These are phyloP conservation scores for Pantherophis guttatus DNA, from an alignment of 2,113 vertebrate genomes.

Conservation along the genomic window DNA sequence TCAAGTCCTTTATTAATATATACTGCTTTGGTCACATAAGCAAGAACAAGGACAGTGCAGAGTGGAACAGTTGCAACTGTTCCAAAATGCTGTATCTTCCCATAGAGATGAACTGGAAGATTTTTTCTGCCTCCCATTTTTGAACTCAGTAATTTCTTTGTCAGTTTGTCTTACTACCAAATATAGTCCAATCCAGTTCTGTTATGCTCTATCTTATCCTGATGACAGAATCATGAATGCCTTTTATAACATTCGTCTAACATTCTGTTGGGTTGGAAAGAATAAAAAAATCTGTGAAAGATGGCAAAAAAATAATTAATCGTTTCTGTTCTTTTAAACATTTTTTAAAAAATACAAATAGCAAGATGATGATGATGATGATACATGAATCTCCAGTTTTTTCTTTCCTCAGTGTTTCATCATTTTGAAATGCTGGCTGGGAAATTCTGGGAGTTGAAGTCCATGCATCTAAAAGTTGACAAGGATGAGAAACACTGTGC, in stretches of 20 bases:
- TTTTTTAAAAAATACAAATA: slow-evolving; percentile 16
- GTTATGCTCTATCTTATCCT: not conserved
- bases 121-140: not conserved
- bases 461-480: not conserved
- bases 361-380: slow-evolving; percentile 39
- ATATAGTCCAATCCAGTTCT: not conserved
- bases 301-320: slow-evolving; percentile 30
- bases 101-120: not conserved
- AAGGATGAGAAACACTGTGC: not conserved
- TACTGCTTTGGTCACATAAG: not conserved
- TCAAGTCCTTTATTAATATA: not conserved
- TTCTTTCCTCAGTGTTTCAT: slow-evolving; percentile 46
- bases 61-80: not conserved
- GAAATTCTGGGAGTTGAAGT: not conserved
- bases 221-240: not conserved
- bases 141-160: not conserved
- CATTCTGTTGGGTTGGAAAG: not conserved
- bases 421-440: slow-evolving; percentile 42
- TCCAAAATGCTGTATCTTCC: not conserved
- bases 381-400: slow-evolving; percentile 47
- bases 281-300: not conserved
- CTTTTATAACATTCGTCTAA: not conserved
- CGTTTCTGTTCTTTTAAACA: slow-evolving; percentile 23
- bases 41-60: not conserved
- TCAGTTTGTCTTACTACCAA: not conserved